Conservation (phyloP, 1,140 invertebrate species). For the Pteromalus puparum region DNA sequence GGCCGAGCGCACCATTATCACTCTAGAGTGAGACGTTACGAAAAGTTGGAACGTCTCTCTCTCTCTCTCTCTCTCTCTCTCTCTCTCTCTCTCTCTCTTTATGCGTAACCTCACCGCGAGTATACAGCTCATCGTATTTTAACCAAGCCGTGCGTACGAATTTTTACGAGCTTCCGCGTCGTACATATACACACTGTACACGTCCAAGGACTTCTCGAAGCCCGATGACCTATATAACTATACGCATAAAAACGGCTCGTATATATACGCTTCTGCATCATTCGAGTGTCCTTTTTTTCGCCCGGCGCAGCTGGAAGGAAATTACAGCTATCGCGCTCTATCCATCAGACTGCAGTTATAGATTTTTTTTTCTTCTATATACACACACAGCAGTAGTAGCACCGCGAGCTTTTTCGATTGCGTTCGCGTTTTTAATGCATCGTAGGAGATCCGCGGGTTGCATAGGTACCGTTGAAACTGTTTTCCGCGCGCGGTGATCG, state of each 20-base stretch:
- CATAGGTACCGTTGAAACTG: no score
- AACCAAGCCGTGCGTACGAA: neutral
- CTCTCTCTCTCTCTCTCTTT: neutral
- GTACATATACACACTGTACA: no score
- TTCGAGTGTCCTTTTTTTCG: no score
- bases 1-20: slow-evolving; percentile 31
- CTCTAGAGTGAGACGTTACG: neutral
- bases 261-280: no score
- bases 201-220: neutral
- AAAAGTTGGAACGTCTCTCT: slow-evolving; percentile 19
- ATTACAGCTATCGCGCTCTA: no score
- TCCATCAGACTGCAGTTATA: neutral
- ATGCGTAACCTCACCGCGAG: neutral
- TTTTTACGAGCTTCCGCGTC: neutral
- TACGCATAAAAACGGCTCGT: neutral
- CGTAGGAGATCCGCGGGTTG: no score
- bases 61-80: no score
- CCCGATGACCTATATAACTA: neutral
- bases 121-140: neutral
- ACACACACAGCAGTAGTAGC: no score
- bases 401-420: neutral
- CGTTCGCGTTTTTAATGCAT: no score
- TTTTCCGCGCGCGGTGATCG: no score
- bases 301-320: no score
- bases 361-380: neutral